Percentiles rank a stretch among this genome's conserved stretches.
Evolutionary conservation across 2,797 vertebrate species (phyloP).

Genomic region (Megalops cyprinoides): DNA sequence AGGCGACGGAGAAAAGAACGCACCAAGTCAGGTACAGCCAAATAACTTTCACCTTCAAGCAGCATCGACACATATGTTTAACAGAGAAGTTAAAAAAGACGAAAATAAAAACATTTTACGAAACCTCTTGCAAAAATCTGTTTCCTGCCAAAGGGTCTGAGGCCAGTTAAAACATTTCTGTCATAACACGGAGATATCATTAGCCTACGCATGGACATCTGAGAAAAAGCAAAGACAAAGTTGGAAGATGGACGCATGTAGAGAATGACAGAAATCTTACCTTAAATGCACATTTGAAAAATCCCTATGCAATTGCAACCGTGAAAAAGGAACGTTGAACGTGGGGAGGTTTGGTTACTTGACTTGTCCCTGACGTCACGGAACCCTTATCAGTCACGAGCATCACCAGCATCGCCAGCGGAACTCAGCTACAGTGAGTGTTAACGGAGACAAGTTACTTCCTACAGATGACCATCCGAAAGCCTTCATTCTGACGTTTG

Average conservation of each 20-base stretch:
- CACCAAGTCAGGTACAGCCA: slow-evolving; percentile 18
- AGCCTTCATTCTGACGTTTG: slow-evolving; percentile 12
- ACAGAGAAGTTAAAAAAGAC: background rate
- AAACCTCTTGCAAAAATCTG: slow-evolving; percentile 1
- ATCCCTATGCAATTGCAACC: slow-evolving; percentile 43
- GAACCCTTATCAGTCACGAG: slow-evolving; percentile 42
- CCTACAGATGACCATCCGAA: slow-evolving; percentile 8
- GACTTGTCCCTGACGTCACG: slow-evolving; percentile 67
- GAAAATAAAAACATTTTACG: background rate
- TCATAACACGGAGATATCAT: background rate
- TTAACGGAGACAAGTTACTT: slow-evolving; percentile 27
- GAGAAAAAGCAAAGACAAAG: slow-evolving; percentile 1
- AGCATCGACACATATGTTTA: too few species aligned
- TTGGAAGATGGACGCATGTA: slow-evolving; percentile 4
- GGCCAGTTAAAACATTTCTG: background rate
- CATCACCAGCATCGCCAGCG: slow-evolving; percentile 37
- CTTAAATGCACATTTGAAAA: slow-evolving; percentile 54
- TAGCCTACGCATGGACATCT: background rate
- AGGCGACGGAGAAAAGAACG: background rate
- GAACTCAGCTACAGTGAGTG: slow-evolving; percentile 30
- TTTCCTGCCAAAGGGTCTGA: background rate
- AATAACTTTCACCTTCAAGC: slow-evolving; percentile 3
- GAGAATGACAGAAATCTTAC: slow-evolving; percentile 49
- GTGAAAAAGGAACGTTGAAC: slow-evolving; percentile 44
- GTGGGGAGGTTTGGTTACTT: slow-evolving; percentile 55